Conservation (phyloP, 2,888 invertebrate species). For the Fissipunctia ypsillon region DNA sequence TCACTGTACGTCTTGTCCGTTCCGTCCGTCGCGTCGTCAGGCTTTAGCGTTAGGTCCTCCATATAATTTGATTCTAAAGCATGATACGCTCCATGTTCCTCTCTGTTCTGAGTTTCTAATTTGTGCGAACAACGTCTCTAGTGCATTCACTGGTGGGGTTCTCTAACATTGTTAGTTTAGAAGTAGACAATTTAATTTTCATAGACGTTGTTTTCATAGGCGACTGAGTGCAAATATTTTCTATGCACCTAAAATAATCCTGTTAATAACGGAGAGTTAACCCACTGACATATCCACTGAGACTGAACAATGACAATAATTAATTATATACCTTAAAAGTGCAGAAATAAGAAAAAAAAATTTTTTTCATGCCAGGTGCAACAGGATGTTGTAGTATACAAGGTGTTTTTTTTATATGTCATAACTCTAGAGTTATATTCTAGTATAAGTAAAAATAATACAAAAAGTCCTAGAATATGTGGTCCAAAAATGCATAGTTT, state of each 20-base stretch:
- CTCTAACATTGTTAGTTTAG: slow-evolving; percentile 21
- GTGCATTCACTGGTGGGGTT: not conserved
- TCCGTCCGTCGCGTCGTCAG: not conserved
- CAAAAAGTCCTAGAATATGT: too few species aligned
- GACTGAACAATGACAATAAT: not conserved
- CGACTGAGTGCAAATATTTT: not conserved
- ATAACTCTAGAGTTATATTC: too few species aligned
- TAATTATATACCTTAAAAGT: not conserved
- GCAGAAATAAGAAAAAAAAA: not conserved
- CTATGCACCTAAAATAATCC: not conserved
- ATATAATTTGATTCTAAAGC: slow-evolving; percentile 39
- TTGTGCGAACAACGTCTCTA: slow-evolving; percentile 26
- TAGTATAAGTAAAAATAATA: too few species aligned
- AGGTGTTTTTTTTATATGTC: too few species aligned
- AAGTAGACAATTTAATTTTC: slow-evolving; percentile 7
- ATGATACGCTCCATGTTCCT: slow-evolving; percentile 15
- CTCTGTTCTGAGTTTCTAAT: slow-evolving; percentile 20
- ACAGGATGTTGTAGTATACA: not conserved
- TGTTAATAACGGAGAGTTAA: too few species aligned
- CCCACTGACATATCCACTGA: not conserved
- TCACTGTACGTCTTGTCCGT: slow-evolving; percentile 4
- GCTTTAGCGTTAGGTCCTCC: slow-evolving; percentile 19
- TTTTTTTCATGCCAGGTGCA: not conserved
- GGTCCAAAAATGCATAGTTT: too few species aligned
- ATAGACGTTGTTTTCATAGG: not conserved